Evolutionary conservation across 92 coral and sea anemone genomes (phyloP).

Genomic region (Phymanthus crucifer): DNA sequence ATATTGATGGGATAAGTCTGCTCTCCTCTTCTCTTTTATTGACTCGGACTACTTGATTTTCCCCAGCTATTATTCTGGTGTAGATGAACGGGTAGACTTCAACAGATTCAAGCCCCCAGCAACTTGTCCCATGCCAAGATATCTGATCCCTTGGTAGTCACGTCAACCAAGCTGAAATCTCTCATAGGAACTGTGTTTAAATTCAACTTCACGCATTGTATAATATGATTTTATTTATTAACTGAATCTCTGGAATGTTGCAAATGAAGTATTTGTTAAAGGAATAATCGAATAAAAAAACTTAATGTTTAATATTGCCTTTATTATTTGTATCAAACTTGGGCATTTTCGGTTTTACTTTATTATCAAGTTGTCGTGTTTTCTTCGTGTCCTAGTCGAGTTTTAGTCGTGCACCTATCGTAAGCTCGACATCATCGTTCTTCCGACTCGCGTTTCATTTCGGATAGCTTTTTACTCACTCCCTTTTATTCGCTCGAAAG

Average conservation of each 20-base stretch:
- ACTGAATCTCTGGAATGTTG: background rate
- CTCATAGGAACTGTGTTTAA: background rate
- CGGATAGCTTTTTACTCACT: too few species aligned
- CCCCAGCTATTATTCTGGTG: slow-evolving; percentile 9
- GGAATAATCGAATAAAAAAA: background rate
- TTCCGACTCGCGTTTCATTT: too few species aligned
- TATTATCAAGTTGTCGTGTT: too few species aligned
- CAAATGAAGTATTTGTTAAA: background rate
- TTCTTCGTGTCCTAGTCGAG: too few species aligned
- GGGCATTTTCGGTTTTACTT: too few species aligned
- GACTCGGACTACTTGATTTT: background rate
- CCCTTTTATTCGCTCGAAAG: too few species aligned
- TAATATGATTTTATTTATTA: background rate
- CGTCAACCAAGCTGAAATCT: background rate
- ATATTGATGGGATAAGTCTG: too few species aligned
- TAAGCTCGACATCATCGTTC: too few species aligned
- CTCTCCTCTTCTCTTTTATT: background rate
- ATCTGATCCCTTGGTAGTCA: slow-evolving; percentile 14
- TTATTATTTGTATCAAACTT: too few species aligned
- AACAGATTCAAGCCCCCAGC: slow-evolving; percentile 9
- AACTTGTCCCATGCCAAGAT: background rate
- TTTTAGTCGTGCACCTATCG: too few species aligned
- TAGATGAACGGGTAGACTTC: slow-evolving; percentile 12
- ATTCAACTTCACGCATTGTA: background rate
- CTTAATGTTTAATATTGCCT: background rate